phyloP scores from a whole-genome alignment of 2,113 vertebrate genomes.

The Paratilapia polleni region DNA sequence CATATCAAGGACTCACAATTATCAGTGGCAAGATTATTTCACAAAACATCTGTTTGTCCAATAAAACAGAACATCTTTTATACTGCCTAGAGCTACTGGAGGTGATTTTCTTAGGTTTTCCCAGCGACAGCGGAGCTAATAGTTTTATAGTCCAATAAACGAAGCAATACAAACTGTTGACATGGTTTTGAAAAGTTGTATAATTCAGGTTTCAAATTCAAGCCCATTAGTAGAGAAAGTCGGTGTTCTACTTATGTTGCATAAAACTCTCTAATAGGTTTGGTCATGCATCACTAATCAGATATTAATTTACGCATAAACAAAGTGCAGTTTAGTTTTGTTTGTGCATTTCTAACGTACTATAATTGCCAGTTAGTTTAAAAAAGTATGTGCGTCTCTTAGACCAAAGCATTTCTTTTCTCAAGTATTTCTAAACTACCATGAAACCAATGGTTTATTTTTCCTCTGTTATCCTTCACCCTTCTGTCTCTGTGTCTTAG shows the following conservation, averaged over 20 bases:
- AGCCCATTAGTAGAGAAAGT: neutral
- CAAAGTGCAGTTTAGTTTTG: neutral
- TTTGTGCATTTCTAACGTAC: neutral
- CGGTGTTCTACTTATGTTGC: neutral
- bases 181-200: neutral
- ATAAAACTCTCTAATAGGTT: neutral
- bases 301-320: neutral
- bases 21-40: slow-evolving; percentile 8
- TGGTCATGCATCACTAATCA: slow-evolving; percentile 1
- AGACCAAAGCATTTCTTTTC: neutral
- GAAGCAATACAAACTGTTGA: neutral
- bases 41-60: slow-evolving; percentile 42
- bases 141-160: slow-evolving; percentile 13
- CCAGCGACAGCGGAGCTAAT: neutral
- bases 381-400: neutral
- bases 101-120: slow-evolving; percentile 12
- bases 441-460: slow-evolving; percentile 3
- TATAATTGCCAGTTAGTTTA: neutral
- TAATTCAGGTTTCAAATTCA: neutral
- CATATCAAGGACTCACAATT: neutral
- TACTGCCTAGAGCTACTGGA: slow-evolving; percentile 20
- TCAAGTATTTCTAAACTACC: slow-evolving; percentile 1
- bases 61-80: slow-evolving; percentile 41
- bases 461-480: neutral
- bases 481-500: slow-evolving; percentile 21